phyloP scores from a whole-genome alignment of 2,888 invertebrate species.

The Drosophila basisetae region DNA sequence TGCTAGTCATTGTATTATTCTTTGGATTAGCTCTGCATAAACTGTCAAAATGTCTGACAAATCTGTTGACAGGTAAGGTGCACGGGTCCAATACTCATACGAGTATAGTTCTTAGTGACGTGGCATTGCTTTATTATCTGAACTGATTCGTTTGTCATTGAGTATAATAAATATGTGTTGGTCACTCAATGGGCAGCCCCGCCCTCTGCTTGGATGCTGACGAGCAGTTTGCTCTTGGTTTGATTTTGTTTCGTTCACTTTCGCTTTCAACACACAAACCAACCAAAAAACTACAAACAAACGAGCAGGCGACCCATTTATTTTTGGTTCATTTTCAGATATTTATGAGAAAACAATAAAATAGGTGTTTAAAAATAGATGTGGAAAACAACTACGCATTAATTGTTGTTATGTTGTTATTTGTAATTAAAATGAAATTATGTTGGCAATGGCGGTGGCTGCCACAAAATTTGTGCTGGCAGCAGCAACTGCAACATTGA shows the following conservation, averaged over 20 bases:
- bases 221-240: constrained; percentile 13
- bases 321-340: constrained; percentile 64
- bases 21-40: neutral
- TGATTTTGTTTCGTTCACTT: constrained; percentile 44
- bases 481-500: constrained; percentile 61
- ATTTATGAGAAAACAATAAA: constrained; percentile 38
- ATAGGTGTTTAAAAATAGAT: constrained; percentile 48
- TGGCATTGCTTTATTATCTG: neutral
- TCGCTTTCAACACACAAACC: constrained; percentile 55
- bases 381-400: constrained; percentile 3
- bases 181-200: constrained; percentile 1
- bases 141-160: constrained; percentile 27
- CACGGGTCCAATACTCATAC: neutral
- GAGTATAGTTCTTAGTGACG: neutral
- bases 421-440: constrained; percentile 17
- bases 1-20: neutral
- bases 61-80: neutral
- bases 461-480: constrained; percentile 43
- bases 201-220: constrained; percentile 12
- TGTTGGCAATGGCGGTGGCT: constrained; percentile 28
- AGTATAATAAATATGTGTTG: constrained; percentile 12
- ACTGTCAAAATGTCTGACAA: neutral
- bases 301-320: constrained; percentile 51
- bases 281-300: constrained; percentile 31
- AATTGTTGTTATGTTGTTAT: constrained; percentile 19